A percentile compares a stretch with the other conserved stretches of the same genome.
Conservation (phyloP, 2,888 invertebrate species). For the Melieria crassipennis region DNA sequence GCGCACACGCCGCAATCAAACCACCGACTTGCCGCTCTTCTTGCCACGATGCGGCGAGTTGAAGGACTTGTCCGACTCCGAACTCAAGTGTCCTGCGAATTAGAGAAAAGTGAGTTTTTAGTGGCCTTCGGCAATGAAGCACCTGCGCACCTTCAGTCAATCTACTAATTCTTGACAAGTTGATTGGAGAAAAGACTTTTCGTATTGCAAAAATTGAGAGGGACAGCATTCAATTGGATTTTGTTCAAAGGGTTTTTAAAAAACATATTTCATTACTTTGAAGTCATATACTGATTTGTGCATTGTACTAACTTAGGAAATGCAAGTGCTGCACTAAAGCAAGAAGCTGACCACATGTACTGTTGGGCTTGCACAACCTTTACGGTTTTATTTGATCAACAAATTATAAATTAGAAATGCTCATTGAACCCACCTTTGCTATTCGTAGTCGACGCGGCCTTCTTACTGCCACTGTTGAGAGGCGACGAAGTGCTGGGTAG, state of each 20-base stretch:
- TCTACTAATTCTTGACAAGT: conserved; percentile 35
- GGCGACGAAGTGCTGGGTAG: conserved; percentile 37
- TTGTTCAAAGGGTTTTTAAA: no score
- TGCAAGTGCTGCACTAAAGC: no score
- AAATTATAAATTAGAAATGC: no score
- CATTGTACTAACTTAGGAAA: no score
- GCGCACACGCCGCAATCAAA: conserved; percentile 28
- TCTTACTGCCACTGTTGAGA: background rate
- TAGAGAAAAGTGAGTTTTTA: background rate
- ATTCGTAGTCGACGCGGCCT: no score
- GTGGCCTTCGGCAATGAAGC: background rate
- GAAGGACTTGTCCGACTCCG: conserved; percentile 45
- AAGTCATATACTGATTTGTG: no score
- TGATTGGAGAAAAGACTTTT: conserved; percentile 28
- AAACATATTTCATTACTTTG: no score
- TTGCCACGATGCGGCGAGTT: conserved; percentile 41
- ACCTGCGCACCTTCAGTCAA: conserved; percentile 2
- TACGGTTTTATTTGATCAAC: no score
- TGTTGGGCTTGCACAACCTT: no score
- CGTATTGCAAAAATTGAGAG: background rate
- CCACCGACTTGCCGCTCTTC: conserved; percentile 41
- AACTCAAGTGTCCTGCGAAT: conserved; percentile 40
- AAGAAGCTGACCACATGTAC: no score
- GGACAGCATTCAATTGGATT: no score
- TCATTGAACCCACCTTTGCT: no score